Evolutionary conservation across 2,888 invertebrate genomes (phyloP).

Genomic region (Troilus luridus): DNA sequence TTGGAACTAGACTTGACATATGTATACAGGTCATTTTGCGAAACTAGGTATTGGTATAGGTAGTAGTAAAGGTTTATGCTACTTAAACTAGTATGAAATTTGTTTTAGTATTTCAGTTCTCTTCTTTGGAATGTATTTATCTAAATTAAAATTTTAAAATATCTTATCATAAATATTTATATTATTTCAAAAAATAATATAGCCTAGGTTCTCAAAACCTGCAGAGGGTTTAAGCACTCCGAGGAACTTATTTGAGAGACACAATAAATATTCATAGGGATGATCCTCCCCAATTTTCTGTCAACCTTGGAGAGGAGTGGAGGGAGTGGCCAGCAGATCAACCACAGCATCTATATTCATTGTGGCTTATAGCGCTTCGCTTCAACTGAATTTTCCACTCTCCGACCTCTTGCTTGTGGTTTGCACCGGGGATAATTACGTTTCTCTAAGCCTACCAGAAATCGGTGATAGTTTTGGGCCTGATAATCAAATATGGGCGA

Average conservation of each 20-base stretch:
- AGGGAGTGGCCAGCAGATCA: neutral
- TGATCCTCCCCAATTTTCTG: neutral
- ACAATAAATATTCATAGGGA: slow-evolving; percentile 27
- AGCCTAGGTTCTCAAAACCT: neutral
- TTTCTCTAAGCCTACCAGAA: neutral
- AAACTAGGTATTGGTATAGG: too few species aligned
- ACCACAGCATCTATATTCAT: slow-evolving; percentile 31
- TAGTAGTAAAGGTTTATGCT: too few species aligned
- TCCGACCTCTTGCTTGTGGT: neutral
- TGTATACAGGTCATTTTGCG: too few species aligned
- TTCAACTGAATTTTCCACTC: slow-evolving; percentile 8
- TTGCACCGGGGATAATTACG: neutral
- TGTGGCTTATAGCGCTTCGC: slow-evolving; percentile 1
- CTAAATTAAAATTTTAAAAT: too few species aligned
- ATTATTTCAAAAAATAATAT: neutral
- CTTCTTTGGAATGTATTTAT: too few species aligned
- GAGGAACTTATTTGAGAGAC: neutral
- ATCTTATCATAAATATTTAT: neutral
- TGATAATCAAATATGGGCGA: neutral
- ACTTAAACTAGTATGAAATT: too few species aligned
- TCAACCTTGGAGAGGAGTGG: neutral
- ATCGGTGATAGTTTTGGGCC: neutral
- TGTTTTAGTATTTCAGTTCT: too few species aligned
- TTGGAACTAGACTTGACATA: too few species aligned
- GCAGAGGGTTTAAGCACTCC: neutral